Conservation (phyloP, 1,140 invertebrate species). For the Lasaia peninsularis region DNA sequence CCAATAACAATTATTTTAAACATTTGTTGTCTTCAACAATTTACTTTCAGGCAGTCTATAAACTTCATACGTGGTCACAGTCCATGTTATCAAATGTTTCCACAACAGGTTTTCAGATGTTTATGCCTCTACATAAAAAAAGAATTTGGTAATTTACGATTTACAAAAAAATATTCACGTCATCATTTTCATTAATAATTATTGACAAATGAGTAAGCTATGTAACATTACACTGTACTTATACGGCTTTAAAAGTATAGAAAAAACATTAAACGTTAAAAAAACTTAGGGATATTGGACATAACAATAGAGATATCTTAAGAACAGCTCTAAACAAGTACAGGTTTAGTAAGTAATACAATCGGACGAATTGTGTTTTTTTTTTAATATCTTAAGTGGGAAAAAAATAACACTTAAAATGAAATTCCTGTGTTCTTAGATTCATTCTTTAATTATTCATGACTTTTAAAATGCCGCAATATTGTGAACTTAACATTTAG, state of each 20-base stretch:
- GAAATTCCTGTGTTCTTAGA: too few species aligned
- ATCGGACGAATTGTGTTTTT: neutral
- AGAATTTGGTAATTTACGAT: neutral
- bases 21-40: neutral
- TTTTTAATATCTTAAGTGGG: too few species aligned
- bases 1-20: constrained; percentile 8
- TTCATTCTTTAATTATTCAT: too few species aligned
- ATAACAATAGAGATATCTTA: constrained; percentile 24
- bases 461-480: too few species aligned
- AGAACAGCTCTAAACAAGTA: constrained; percentile 28
- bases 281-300: neutral
- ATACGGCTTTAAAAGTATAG: too few species aligned
- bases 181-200: too few species aligned
- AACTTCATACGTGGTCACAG: neutral
- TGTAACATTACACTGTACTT: too few species aligned
- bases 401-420: too few species aligned
- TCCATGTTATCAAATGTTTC: neutral
- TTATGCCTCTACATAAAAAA: neutral
- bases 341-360: constrained; percentile 23
- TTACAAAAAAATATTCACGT: too few species aligned
- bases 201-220: too few species aligned
- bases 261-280: too few species aligned
- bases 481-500: too few species aligned
- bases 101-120: neutral
- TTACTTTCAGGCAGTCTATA: neutral